A percentile compares a stretch with the other conserved stretches of the same genome.
Conservation (phyloP, 2,888 invertebrate species). For the Heliothis peltigera region DNA sequence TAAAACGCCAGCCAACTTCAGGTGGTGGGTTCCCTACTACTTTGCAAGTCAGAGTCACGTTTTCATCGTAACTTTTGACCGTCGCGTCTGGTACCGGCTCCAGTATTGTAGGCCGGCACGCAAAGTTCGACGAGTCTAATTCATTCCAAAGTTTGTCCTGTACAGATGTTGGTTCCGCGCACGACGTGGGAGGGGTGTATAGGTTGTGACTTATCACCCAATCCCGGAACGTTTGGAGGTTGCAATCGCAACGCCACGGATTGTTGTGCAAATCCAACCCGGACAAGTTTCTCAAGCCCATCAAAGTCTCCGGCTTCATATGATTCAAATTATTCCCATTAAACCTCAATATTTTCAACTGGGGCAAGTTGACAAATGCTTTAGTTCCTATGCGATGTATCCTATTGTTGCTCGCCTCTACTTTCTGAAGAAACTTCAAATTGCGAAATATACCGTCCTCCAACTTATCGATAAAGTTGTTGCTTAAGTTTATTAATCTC, state of each 20-base stretch:
- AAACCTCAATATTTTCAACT: constrained; percentile 92
- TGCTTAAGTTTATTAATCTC: constrained; percentile 93
- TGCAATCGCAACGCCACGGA: constrained; percentile 97
- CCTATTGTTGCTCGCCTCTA: constrained; percentile 94
- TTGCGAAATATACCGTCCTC: constrained; percentile 94
- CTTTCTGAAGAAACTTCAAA: constrained; percentile 93
- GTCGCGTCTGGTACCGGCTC: constrained; percentile 90
- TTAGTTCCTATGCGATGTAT: constrained; percentile 92
- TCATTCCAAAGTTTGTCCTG: constrained; percentile 94
- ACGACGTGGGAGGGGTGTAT: constrained; percentile 94
- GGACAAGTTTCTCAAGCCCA: constrained; percentile 91
- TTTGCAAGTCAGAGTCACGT: constrained; percentile 93
- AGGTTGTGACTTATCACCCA: constrained; percentile 93
- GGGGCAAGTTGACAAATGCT: constrained; percentile 92
- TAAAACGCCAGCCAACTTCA: constrained; percentile 93
- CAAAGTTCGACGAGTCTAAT: constrained; percentile 93
- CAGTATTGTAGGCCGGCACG: constrained; percentile 94
- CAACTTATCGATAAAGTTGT: constrained; percentile 93
- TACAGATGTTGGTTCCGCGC: constrained; percentile 92
- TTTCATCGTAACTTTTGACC: constrained; percentile 92
- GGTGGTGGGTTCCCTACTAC: constrained; percentile 94
- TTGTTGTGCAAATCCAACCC: constrained; percentile 95
- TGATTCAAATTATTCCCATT: constrained; percentile 94
- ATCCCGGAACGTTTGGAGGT: constrained; percentile 94
- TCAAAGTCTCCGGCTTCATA: constrained; percentile 92